Evolutionary conservation across 2,888 invertebrate species (phyloP), one percentile per base, ranked within the genome.

Genomic region (Rutpela maculata): DNA sequence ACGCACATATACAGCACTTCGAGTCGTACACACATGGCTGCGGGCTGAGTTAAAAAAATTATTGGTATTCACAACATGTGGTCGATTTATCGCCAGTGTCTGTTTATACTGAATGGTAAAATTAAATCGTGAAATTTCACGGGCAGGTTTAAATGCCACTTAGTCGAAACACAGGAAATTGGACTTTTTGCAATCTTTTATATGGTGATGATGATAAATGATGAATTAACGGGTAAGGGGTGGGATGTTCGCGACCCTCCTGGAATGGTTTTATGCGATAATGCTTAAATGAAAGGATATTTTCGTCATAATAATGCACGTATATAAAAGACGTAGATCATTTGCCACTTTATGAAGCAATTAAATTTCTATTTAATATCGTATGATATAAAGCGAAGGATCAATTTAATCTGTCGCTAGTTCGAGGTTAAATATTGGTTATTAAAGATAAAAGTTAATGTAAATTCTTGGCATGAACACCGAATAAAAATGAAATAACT

Each of bases 31-130:
- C 66, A 66, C 66, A 66, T 66, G 66, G 66, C 66, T 50, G 17
- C 22, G 10, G 43, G 19, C 18, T 0, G 22, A 11, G 4, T 59
- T 19, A 22, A 65, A 38, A 35, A 35, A 38, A 66, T 66, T 1
- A 66, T 50, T 66, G 19, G 43, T 50, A 66, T 66, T 38, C 65
- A 11, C 18, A 66, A 67, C 67, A 67, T 67, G 67, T 67, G 67
- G 22, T 19, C 22, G 55, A 55, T 67, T 67, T 67, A 55, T 55
- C 15, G 55, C 11, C 26, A 7, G 15, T 26, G 55, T 56, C 43
- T 50, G 67, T 67, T 19, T 59, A 19, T 59, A 22, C 59, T 59
- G 59, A 59, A 59, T 59, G n/a, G 19, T 43, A 43, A 43, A 65
- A 65, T 65, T 65, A 17, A 63, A 63, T 63, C 7, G n/a, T 63